Evolutionary conservation across 2,797 vertebrate genomes (phyloP), one percentile per base, ranked within the genome.

Genomic region (Masticophis lateralis): DNA sequence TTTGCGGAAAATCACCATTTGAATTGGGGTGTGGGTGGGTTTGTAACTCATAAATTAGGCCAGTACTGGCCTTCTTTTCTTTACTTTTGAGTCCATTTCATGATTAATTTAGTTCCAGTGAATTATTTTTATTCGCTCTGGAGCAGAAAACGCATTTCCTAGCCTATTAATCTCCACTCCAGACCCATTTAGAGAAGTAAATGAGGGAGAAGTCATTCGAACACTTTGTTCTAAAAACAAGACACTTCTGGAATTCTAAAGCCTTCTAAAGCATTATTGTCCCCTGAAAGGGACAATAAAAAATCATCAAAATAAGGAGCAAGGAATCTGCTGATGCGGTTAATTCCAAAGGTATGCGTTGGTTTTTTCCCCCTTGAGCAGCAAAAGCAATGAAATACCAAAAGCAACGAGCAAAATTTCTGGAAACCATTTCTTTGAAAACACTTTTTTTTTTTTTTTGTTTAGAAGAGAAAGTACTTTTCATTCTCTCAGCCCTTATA

Each of bases 61-160:
- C 94, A 47, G 20, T 25, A 91, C 10, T 89, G 74, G 16, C 96
- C 95, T 95, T 96, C 91, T 91, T 14, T 89, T 95, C 92, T 93
- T 60, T 92, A 94, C 94, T 95, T 96, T 96, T 91, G 14, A 88
- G 94, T 90, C 87, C 93, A 4, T 94, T 94, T 94, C 86, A 63
- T 93, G 94, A 97, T 96, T 96, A 96, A 97, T 96, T 97, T 96
- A 92, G 94, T 96, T 96, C 94, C 93, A 95, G 79, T 92, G 92
- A 92, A 94, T 96, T 97, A 97, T 93, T 94, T 96, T 95, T 92
- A 89, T 90, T 94, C 89, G 92, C 47, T 94, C 43, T 28, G 74
- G 90, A 93, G 83, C 25, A 93, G 83, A 94, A 90, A 96, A 91
- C 20, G 89, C 83, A 94, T 92, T 95, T 94, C 95, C 94, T 94